These are phyloP conservation scores for Gymnocephalus cernua DNA, from an alignment of 2,113 vertebrate species.

Conservation along the genomic window DNA sequence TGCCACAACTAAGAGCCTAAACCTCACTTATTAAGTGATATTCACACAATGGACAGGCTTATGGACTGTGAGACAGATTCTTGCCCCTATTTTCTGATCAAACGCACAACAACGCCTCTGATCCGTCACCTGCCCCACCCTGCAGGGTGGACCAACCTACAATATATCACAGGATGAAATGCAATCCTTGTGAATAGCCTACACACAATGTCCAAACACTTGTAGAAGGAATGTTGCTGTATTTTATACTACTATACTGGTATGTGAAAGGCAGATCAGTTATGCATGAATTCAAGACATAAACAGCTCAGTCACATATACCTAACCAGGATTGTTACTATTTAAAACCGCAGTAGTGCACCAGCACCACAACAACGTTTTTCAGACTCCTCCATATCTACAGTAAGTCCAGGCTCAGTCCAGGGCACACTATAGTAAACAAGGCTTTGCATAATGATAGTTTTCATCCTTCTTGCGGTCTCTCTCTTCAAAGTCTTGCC, in stretches of 20 bases:
- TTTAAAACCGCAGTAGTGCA: slow-evolving; percentile 3
- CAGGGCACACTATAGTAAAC: slow-evolving; percentile 66
- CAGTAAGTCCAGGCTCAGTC: slow-evolving; percentile 33
- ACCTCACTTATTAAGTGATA: neutral
- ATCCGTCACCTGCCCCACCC: slow-evolving; percentile 43
- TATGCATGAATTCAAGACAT: slow-evolving; percentile 14
- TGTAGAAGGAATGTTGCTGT: neutral
- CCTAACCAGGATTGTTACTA: neutral
- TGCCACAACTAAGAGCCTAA: neutral
- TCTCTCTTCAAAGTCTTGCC: slow-evolving; percentile 77
- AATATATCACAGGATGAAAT: slow-evolving; percentile 46
- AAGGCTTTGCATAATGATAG: slow-evolving; percentile 76
- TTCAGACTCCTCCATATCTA: slow-evolving; percentile 29
- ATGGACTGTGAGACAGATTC: slow-evolving; percentile 20
- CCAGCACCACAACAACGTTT: slow-evolving; percentile 22
- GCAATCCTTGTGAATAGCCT: slow-evolving; percentile 1
- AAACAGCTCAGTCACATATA: slow-evolving; percentile 11
- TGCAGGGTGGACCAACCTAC: slow-evolving; percentile 34
- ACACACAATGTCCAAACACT: neutral
- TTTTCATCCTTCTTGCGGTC: slow-evolving; percentile 69
- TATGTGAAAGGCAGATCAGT: slow-evolving; percentile 25
- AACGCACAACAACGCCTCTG: slow-evolving; percentile 32
- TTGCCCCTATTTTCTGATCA: slow-evolving; percentile 35
- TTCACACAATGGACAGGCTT: slow-evolving; percentile 13
- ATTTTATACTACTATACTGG: neutral